Evolutionary conservation across 2,888 invertebrate species (phyloP).

Genomic region (Heteromyza rotundicornis): DNA sequence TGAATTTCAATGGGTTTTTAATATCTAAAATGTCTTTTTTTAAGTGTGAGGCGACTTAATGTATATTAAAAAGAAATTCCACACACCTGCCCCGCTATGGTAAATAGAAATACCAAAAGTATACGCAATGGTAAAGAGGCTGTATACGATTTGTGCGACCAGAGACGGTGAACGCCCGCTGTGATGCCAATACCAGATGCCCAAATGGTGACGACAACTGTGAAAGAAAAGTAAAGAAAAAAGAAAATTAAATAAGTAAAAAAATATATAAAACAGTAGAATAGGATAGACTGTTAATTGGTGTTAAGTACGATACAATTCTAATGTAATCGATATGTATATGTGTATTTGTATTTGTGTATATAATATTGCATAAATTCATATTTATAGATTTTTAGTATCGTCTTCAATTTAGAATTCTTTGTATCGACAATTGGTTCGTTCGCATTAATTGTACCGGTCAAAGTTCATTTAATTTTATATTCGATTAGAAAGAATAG

Average conservation of each 20-base stretch:
- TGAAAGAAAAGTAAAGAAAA: background rate
- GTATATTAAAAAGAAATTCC: too few relatives aligned
- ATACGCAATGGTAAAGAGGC: slow-evolving; percentile 74
- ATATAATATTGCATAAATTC: background rate
- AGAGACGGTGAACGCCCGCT: slow-evolving; percentile 80
- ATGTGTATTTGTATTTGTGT: too few relatives aligned
- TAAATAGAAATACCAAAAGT: slow-evolving; percentile 74
- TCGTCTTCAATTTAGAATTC: background rate
- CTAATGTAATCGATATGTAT: too few relatives aligned
- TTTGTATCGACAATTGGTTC: slow-evolving; percentile 47
- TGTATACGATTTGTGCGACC: slow-evolving; percentile 81
- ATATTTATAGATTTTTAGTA: too few relatives aligned
- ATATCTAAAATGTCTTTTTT: too few relatives aligned
- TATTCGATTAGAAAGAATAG: background rate
- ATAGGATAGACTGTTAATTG: too few relatives aligned
- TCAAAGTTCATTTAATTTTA: slow-evolving; percentile 39
- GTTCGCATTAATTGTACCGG: slow-evolving; percentile 44
- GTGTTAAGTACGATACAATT: too few relatives aligned
- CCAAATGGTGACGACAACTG: slow-evolving; percentile 68
- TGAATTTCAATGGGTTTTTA: too few relatives aligned
- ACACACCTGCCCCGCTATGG: slow-evolving; percentile 79
- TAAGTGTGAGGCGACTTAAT: too few relatives aligned
- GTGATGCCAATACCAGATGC: slow-evolving; percentile 84
- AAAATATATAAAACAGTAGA: too few relatives aligned
- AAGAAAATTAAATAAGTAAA: too few relatives aligned